Evolutionary conservation across 2,888 invertebrate genomes (phyloP), one percentile per base, ranked within the genome.

Genomic region (Charanyca ferruginea): DNA sequence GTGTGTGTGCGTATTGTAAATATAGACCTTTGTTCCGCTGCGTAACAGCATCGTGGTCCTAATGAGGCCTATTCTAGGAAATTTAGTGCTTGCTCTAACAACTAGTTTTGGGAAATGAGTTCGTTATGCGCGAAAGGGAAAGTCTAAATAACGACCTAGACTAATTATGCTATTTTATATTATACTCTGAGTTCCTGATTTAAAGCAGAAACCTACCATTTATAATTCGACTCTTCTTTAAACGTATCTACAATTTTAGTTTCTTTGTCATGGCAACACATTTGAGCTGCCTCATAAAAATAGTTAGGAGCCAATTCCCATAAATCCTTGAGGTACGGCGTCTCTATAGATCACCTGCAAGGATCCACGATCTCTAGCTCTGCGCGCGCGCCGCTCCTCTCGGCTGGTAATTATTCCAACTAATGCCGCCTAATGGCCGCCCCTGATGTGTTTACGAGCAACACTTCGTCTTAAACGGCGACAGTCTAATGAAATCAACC

Each of bases 371-470:
- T 41, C 32, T n/a, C 18, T 20, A 32, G 28, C 49, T 5, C 16
- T 70, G 72, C 70, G 68, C 42, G 66, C 60, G 68, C 65, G 65
- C 59, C 61, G 58, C 47, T 73, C 54, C 41, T 55, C 55, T 59
- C 23, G 47, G 28, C 71, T 63, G 65, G 81, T 85, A 89, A 90
- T 91, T 91, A 91, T 85, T 80, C 77, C 83, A 81, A 86, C 84
- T 87, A 87, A 90, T 84, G 83, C 79, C 69, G 78, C 66, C 81
- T 87, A 87, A 88, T 87, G 86, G 86, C 73, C 70, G 71, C 61
- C 70, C 77, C 76, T 85, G 90, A 89, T 83, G 83, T 88, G 86
- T 91, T 91, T 90, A 91, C 83, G 82, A 85, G 54, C 57, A 63
- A 59, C 77, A 81, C 77, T 86, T 80, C 71, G 69, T 83, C 79